Evolutionary conservation across 23 tunicate species (phyloP), one percentile per base, ranked within the genome.

Genomic region (Trididemnum nubilum): DNA sequence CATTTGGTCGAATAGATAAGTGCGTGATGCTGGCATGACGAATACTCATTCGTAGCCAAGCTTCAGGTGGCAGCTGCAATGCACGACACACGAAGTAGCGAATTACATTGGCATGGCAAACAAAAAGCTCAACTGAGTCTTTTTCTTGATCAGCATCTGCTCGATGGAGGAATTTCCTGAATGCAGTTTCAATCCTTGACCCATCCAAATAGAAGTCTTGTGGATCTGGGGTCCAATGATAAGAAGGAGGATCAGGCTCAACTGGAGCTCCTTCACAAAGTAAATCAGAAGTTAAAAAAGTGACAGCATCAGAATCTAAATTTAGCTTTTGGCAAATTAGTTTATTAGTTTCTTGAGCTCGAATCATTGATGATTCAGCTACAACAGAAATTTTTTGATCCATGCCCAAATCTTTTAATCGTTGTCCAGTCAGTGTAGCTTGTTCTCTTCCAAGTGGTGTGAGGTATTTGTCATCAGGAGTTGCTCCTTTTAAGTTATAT

Each of bases 91-190:
- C 87, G 69, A 90, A 86, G 59, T 90, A 95, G 4, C 99, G 92
- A 49, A 95, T 90, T 21, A 95, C 99, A 83, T 95, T 95, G 18
- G 77, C 99, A 83, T 95, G 99, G 83, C 99, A 95, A 2, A 95
- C 90, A 36, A 87, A 64, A 12, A 94, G 72, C 76, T 88, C 93
- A 24, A 63, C 78, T 25, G 92, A 80, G 52, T 87, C 93, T 27
- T 83, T 35, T 30, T 84, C 79, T 50, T 88, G 92, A 7, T 83
- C 75, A 4, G 83, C 86, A 58, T 77, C 72, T 18, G 98, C 98
- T 24, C 98, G 79, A 36, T 88, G 98, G 0, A 94, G 63, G 57
- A 83, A 88, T 51, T 75, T 57, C 24, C 98, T 89, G 52, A 94
- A 94, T 0, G 89, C 98, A 52, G 94, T 82, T 84, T 94, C 98